Conservation (phyloP, 2,888 invertebrate species). For the Heliconius charithonia region DNA sequence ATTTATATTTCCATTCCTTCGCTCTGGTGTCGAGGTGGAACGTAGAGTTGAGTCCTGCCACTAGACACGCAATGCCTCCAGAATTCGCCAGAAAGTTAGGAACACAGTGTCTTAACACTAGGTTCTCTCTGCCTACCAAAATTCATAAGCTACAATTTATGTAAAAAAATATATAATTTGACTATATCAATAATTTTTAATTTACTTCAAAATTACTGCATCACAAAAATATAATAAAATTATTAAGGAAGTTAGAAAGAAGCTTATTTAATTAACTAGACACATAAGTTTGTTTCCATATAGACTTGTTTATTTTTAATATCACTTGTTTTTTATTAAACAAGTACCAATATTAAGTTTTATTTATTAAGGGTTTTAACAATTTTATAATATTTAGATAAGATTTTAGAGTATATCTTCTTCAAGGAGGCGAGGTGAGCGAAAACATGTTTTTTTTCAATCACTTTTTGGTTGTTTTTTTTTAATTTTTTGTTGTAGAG, state of each 20-base stretch:
- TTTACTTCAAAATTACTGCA: slow-evolving; percentile 41
- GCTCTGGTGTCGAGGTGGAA: too few relatives aligned
- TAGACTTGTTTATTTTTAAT: neutral
- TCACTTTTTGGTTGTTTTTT: neutral
- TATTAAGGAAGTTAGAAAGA: neutral
- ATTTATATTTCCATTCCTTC: too few relatives aligned
- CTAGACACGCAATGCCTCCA: too few relatives aligned
- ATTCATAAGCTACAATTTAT: too few relatives aligned
- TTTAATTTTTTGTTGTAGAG: neutral
- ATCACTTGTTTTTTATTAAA: neutral
- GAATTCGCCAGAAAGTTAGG: too few relatives aligned
- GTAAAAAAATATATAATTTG: too few relatives aligned
- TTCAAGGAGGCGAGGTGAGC: slow-evolving; percentile 20
- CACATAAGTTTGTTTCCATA: neutral
- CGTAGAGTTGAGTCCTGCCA: too few relatives aligned
- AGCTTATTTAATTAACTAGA: neutral
- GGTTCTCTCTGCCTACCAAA: too few relatives aligned
- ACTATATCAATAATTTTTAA: slow-evolving; percentile 1
- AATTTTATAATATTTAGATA: neutral
- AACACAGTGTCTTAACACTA: too few relatives aligned
- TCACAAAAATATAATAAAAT: neutral
- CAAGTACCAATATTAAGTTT: neutral
- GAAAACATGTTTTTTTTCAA: neutral
- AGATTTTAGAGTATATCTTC: slow-evolving; percentile 3
- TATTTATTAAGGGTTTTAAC: neutral